Base-by-base conservation (phyloP, 2,113 vertebrate species). In the Brachirus orientalis region DNA sequence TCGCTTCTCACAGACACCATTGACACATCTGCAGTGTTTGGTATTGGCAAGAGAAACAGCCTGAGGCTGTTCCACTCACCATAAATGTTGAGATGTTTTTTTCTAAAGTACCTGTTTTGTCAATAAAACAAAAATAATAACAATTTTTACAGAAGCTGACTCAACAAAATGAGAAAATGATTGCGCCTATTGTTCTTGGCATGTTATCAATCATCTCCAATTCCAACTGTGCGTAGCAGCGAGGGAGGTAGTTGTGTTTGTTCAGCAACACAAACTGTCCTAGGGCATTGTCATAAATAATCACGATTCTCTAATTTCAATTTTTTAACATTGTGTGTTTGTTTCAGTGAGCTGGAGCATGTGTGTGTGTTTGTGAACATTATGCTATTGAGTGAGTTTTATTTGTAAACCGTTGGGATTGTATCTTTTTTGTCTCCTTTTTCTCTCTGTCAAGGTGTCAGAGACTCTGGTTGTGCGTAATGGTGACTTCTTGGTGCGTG, bases 401-500 rank as follows among this genome's bases (percentile, higher is more conserved):
- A 14, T 43, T 54, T 54, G 22, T 7, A 16, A 72, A 40, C 38
- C 14, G 72, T 60, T 16, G n/a, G 12, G 9, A n/a, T 35, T 9
- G 9, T 14, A 14, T 28, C 60, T 13, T 44, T 51, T 40, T 65
- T 10, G 4, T 64, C 6, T 35, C n/a, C 0, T 48, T 60, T 40
- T 10, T 43, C 5, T 19, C 12, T 44, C 6, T 37, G 1, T 10
- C 4, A 76, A 98, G 96, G 97, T 97, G 38, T 96, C 98, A 0
- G 98, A 98, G 91, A 95, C 94, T 22, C 88, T 99, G 54, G 95
- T 98, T 33, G 82, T 95, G 72, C 94, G 95, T 33, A 98, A 96
- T 0, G 97, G 98, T 0, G 98, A 99, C 80, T 99, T 98, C 86
- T 92, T 99, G 13, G 96, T 98, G 63, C 95, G 96, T 0, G 97